Percentiles rank a stretch among this genome's conserved stretches.
Evolutionary conservation across 2,113 vertebrate species (phyloP).

Genomic region (Strix aluco): DNA sequence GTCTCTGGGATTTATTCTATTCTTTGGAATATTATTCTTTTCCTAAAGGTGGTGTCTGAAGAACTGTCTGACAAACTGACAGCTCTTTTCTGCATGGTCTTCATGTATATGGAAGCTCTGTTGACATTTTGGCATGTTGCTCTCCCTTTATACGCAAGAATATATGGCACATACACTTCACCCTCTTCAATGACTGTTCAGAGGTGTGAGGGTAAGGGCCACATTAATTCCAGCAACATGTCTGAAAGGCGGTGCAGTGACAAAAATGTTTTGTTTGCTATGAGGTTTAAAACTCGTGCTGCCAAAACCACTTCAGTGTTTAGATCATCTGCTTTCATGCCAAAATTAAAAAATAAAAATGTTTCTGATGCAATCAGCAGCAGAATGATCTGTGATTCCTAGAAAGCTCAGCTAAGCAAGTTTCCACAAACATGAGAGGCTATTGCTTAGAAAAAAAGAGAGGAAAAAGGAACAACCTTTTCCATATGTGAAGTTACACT

Average conservation of each 20-base stretch:
- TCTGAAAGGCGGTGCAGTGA: background rate
- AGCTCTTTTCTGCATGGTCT: background rate
- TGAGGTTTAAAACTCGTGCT: background rate
- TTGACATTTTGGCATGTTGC: background rate
- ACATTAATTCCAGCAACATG: background rate
- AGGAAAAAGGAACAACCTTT: background rate
- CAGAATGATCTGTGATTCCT: background rate
- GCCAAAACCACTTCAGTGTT: background rate
- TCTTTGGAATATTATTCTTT: background rate
- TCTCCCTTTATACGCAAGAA: background rate
- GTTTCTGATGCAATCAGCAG: background rate
- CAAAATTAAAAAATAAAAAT: background rate
- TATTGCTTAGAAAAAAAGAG: background rate
- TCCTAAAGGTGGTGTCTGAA: background rate
- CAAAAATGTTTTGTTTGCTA: background rate
- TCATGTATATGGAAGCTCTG: background rate
- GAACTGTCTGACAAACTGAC: background rate
- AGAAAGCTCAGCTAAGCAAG: background rate
- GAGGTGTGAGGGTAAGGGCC: background rate
- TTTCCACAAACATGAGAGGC: background rate
- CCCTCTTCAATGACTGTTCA: background rate
- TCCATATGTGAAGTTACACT: background rate
- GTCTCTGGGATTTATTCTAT: background rate
- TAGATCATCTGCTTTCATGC: background rate
- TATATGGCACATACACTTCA: background rate